Base-by-base conservation (phyloP, 2,888 invertebrate species). In the Sphaerophoria taeniata region DNA sequence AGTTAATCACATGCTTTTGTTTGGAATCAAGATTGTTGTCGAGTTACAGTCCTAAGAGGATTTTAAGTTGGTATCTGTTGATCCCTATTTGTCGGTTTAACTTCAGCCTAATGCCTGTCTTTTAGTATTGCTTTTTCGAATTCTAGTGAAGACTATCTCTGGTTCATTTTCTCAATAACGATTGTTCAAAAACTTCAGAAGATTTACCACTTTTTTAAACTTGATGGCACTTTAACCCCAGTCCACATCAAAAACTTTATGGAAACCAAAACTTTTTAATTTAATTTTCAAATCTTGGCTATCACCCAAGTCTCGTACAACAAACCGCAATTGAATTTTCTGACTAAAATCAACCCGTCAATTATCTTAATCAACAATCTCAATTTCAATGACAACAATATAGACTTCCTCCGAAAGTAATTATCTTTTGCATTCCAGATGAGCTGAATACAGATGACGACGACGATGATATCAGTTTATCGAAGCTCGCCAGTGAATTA, bases 381-480 rank as follows among this genome's bases (percentile, higher is more conserved):
- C 51, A 70, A 43, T 67, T 61, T 63, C 67, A 69, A 49, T 47
- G 24, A 47, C 67, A 65, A 65, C 61, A 58, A 65, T 34, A 11
- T 69, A 60, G 33, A 4, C 63, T 31, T 9, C 39, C 49, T 34
- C 55, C 24, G 65, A 16, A 6, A 12, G 6, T 55, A 55, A 76
- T 67, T 76, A 45, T 65, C 60, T 63, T 73, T 34, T 72, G 61
- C 9, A 55, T 84, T 87, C 31, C 67, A 92, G 92, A 91, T 88
- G 91, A 91, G 77, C 88, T 92, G 4, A 90, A 91, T 74, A 91
- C 91, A 3, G 91, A 91, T 61, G 91, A 92, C 24, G 91, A 92
- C 76, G 91, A 91, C 60, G 91, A 92, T 24, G 91, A 92, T 76
- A 90, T 92, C 11, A 91, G 91, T 81, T 89, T 92, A 73, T 91